Percentiles rank a stretch among this genome's conserved stretches.
phyloP scores from a whole-genome alignment of 2,888 invertebrate species.

The Ormyrus nitidulus region DNA sequence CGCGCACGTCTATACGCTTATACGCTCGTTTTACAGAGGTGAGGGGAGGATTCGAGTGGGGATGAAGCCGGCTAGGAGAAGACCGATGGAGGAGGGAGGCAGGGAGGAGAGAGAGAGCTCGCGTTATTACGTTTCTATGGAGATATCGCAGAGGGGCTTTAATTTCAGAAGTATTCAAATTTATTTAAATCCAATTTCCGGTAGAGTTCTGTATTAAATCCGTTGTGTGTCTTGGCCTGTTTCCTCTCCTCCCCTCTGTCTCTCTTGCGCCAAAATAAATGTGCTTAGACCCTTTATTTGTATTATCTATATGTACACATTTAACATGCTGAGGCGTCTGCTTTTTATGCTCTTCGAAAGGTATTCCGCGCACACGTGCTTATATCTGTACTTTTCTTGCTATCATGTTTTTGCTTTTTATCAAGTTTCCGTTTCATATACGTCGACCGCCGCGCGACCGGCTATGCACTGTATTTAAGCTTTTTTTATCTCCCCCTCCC shows the following conservation, averaged over 20 bases:
- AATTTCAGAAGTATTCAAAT: slow-evolving; percentile 74
- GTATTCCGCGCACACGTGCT: not conserved
- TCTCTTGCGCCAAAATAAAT: not conserved
- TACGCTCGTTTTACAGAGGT: slow-evolving; percentile 11
- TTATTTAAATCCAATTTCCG: slow-evolving; percentile 73
- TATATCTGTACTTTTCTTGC: slow-evolving; percentile 45
- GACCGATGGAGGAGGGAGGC: slow-evolving; percentile 1
- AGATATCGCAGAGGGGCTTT: slow-evolving; percentile 71
- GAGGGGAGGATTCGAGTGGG: slow-evolving; percentile 19
- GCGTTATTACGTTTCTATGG: slow-evolving; percentile 72
- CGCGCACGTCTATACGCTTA: not conserved
- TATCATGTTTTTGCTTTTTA: slow-evolving; percentile 36
- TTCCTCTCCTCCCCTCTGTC: slow-evolving; percentile 42
- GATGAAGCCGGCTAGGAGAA: slow-evolving; percentile 16
- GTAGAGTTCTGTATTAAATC: slow-evolving; percentile 69
- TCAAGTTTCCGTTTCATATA: slow-evolving; percentile 48
- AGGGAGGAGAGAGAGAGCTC: slow-evolving; percentile 56
- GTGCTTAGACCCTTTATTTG: too few species aligned
- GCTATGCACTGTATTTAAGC: slow-evolving; percentile 6
- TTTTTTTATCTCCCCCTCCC: slow-evolving; percentile 14
- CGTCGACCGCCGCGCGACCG: slow-evolving; percentile 17
- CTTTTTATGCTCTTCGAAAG: too few species aligned
- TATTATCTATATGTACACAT: too few species aligned
- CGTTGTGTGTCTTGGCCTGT: slow-evolving; percentile 64
- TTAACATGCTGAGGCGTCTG: too few species aligned